Conservation (phyloP, 53 echinoderm and acorn worm genomes). For the Holothuria scabra region DNA sequence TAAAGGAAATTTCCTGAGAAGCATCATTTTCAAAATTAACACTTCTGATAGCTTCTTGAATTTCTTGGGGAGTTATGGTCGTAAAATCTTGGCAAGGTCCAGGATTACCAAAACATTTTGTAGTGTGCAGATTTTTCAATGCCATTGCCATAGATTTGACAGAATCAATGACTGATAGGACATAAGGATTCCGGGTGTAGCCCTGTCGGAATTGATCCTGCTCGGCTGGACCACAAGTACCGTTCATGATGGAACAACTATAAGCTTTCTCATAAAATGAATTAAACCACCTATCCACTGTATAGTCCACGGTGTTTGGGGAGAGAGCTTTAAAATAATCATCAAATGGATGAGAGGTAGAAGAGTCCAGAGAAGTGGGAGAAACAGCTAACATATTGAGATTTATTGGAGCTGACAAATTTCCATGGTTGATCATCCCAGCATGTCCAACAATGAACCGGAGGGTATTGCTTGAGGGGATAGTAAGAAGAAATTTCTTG, state of each 20-base stretch:
- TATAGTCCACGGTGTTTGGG: conserved; percentile 51
- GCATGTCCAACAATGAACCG: conserved; percentile 39
- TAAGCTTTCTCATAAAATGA: conserved; percentile 67
- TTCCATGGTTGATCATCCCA: conserved; percentile 30
- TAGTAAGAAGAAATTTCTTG: not conserved
- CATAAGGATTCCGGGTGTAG: conserved; percentile 63
- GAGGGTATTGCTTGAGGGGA: conserved; percentile 30
- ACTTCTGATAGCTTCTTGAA: conserved; percentile 29
- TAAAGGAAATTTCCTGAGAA: conserved; percentile 15
- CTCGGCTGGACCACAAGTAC: conserved; percentile 46
- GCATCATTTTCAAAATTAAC: not conserved
- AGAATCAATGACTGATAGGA: conserved; percentile 48
- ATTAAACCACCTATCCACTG: conserved; percentile 73
- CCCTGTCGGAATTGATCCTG: conserved; percentile 26
- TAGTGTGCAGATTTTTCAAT: conserved; percentile 6
- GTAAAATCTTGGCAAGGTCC: conserved; percentile 39
- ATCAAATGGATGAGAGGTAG: conserved; percentile 49
- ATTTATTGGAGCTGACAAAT: conserved; percentile 21
- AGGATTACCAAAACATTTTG: conserved; percentile 32
- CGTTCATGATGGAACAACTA: conserved; percentile 31
- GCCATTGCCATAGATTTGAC: conserved; percentile 33
- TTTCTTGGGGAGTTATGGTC: conserved; percentile 47
- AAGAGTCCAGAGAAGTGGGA: not conserved
- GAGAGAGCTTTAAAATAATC: conserved; percentile 60
- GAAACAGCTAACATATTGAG: not conserved